Conservation (phyloP, 2,888 invertebrate genomes). For the Rosalia funebris region DNA sequence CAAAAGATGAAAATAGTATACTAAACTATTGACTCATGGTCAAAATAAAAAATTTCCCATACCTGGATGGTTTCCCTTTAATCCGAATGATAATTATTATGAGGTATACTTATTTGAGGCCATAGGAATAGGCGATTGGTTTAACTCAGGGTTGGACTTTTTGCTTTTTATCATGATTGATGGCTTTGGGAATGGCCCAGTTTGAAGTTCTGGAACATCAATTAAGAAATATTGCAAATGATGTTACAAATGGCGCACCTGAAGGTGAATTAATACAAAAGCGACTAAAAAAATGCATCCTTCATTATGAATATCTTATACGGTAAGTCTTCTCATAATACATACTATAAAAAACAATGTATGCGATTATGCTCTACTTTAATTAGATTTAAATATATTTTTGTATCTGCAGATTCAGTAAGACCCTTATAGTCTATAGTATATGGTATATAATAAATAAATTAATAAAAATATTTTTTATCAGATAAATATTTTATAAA, state of each 20-base stretch:
- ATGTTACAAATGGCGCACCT: slow-evolving; percentile 2
- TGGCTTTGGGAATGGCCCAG: slow-evolving; percentile 35
- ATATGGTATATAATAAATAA: no score
- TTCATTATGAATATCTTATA: slow-evolving; percentile 35
- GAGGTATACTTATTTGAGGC: slow-evolving; percentile 31
- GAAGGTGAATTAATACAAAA: slow-evolving; percentile 8
- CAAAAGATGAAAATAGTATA: slow-evolving; percentile 25
- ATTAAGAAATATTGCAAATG: slow-evolving; percentile 19
- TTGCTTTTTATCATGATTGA: slow-evolving; percentile 38
- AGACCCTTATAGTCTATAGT: no score
- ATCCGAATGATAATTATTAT: slow-evolving; percentile 39
- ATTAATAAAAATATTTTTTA: no score
- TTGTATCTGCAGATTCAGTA: no score
- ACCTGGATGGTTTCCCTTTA: slow-evolving; percentile 42
- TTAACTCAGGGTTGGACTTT: slow-evolving; percentile 37
- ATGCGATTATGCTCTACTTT: no score
- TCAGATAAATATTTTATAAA: no score
- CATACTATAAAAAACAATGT: no score
- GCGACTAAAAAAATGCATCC: slow-evolving; percentile 32
- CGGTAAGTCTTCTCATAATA: slow-evolving; percentile 31
- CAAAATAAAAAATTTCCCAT: slow-evolving; percentile 36
- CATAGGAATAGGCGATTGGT: slow-evolving; percentile 39
- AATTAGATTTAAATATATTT: no score
- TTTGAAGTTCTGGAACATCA: slow-evolving; percentile 36
- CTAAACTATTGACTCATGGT: slow-evolving; percentile 7